phyloP scores from a whole-genome alignment of 2,113 vertebrate genomes.

The Coptodon bakossiorum region DNA sequence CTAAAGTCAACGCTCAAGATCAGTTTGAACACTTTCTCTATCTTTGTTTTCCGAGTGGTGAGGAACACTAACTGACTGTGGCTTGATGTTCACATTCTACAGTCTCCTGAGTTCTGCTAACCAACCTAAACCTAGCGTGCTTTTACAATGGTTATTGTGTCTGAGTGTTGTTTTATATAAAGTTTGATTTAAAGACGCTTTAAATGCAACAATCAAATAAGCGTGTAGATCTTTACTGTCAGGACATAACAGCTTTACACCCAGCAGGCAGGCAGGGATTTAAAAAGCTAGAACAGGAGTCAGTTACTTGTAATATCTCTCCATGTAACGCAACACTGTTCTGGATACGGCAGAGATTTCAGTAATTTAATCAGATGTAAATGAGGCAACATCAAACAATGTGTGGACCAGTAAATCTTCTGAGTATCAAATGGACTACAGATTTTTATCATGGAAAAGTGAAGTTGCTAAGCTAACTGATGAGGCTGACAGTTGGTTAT shows the following conservation, averaged over 20 bases:
- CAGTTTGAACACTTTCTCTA: not conserved
- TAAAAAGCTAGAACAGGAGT: not conserved
- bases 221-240: not conserved
- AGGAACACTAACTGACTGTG: not conserved
- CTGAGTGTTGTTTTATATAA: not conserved
- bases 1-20: accelerated
- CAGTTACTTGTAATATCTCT: not conserved
- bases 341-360: not conserved
- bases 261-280: not conserved
- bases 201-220: not conserved
- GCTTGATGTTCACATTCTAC: not conserved
- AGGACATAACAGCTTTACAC: not conserved
- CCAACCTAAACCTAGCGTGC: accelerated
- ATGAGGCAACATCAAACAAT: not conserved
- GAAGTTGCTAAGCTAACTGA: not conserved
- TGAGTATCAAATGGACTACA: not conserved
- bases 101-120: not conserved
- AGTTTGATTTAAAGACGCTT: not conserved
- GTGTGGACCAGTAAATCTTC: not conserved
- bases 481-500: not conserved
- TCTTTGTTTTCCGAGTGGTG: not conserved
- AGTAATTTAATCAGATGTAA: not conserved
- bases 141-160: not conserved
- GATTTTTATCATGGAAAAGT: not conserved
- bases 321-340: not conserved